These are phyloP conservation scores for Brachionus sp. DNA, from an alignment of 1,140 invertebrate species.

Conservation along the genomic window DNA sequence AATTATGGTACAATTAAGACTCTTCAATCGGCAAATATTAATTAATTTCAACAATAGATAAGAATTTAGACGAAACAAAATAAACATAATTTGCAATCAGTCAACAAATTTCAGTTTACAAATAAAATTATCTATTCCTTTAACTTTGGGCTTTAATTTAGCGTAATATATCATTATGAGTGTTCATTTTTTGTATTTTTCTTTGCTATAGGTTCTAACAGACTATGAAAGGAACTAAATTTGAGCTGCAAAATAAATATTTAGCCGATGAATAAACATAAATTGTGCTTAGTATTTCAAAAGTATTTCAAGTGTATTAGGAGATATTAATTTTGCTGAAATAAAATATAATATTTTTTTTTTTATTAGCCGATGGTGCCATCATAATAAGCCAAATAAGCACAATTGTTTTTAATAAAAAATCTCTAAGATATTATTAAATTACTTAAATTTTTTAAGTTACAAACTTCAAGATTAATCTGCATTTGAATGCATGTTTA, in stretches of 20 bases:
- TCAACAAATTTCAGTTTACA: conserved; percentile 25
- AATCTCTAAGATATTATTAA: background rate
- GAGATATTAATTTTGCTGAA: background rate
- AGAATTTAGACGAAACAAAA: conserved; percentile 9
- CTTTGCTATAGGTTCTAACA: background rate
- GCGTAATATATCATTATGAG: background rate
- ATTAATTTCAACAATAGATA: conserved; percentile 28
- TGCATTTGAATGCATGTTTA: background rate
- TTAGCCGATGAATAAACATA: background rate
- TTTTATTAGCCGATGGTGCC: background rate
- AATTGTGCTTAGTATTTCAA: background rate
- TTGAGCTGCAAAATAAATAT: background rate
- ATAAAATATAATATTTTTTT: background rate
- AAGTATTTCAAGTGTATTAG: background rate
- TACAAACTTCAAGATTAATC: background rate
- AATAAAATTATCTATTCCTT: conserved; percentile 23
- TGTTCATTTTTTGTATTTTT: background rate
- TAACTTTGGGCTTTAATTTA: background rate
- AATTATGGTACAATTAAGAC: background rate
- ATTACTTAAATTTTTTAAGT: background rate
- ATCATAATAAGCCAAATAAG: background rate
- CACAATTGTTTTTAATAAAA: background rate
- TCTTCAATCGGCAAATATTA: conserved; percentile 15
- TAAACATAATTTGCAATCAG: conserved; percentile 36
- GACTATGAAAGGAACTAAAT: background rate